These are phyloP conservation scores for Rhynchophorus ferrugineus DNA, from an alignment of 1,140 invertebrate genomes.

Conservation along the genomic window DNA sequence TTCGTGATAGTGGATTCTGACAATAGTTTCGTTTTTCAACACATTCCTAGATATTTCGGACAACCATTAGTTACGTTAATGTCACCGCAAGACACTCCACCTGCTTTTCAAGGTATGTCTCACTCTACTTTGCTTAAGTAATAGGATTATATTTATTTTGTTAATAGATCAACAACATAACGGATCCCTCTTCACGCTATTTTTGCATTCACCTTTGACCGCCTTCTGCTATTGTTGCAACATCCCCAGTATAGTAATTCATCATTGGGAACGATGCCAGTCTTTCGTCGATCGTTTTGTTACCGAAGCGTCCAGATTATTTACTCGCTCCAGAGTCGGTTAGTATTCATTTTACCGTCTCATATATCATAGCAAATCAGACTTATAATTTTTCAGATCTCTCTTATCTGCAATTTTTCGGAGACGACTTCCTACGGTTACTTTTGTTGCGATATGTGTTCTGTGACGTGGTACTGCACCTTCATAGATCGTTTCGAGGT, in stretches of 20 bases:
- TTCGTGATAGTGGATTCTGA: constrained; percentile 93
- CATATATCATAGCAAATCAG: background rate
- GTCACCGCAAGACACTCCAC: constrained; percentile 85
- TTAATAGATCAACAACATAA: constrained; percentile 77
- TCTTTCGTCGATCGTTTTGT: constrained; percentile 83
- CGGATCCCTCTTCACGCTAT: constrained; percentile 90
- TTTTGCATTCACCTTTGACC: constrained; percentile 87
- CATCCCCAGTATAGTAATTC: constrained; percentile 74
- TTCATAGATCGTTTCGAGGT: constrained; percentile 75
- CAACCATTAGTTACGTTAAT: constrained; percentile 91
- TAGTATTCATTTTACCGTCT: constrained; percentile 36
- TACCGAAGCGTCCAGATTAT: constrained; percentile 75
- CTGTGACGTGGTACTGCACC: constrained; percentile 79
- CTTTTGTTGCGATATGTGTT: constrained; percentile 86
- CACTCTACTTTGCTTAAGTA: background rate
- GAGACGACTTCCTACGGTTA: constrained; percentile 87
- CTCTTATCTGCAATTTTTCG: constrained; percentile 80
- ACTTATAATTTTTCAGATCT: constrained; percentile 4
- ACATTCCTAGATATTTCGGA: constrained; percentile 87
- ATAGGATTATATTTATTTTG: no score
- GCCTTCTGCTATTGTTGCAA: constrained; percentile 91
- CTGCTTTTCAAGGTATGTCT: constrained; percentile 66
- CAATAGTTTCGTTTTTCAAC: constrained; percentile 90
- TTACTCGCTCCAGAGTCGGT: constrained; percentile 79
- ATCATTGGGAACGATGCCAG: constrained; percentile 87